A percentile compares a stretch with the other conserved stretches of the same genome.
These are phyloP conservation scores for Tetranychus urticae DNA, from an alignment of 1,140 invertebrate genomes.

Conservation along the genomic window DNA sequence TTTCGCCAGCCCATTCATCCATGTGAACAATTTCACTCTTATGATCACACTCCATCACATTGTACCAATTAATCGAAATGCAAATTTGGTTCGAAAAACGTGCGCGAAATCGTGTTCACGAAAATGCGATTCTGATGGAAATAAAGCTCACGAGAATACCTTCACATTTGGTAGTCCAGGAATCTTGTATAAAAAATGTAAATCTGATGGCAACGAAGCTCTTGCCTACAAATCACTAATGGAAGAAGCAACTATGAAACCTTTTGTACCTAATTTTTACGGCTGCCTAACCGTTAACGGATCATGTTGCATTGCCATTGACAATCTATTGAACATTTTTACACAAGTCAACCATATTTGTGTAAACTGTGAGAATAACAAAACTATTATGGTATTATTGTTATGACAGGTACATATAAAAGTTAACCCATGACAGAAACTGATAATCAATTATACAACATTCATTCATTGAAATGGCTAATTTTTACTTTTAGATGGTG, in stretches of 20 bases:
- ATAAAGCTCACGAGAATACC: constrained; percentile 49
- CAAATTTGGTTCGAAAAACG: no score
- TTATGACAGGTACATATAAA: no score
- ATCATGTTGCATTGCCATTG: constrained; percentile 60
- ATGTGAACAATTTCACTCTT: no score
- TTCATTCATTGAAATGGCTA: no score
- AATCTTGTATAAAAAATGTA: constrained; percentile 75
- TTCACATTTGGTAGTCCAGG: constrained; percentile 77
- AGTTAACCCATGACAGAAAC: no score
- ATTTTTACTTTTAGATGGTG: no score
- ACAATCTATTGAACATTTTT: constrained; percentile 73
- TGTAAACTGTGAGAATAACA: not conserved
- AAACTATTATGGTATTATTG: not conserved
- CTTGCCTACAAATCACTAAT: constrained; percentile 55
- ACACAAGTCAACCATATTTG: constrained; percentile 17
- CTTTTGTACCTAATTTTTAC: constrained; percentile 78
- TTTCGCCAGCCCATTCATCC: no score
- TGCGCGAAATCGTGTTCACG: no score
- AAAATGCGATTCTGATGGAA: no score
- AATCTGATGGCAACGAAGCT: constrained; percentile 27
- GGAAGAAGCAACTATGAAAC: constrained; percentile 41
- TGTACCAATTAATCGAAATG: no score
- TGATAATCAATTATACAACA: no score
- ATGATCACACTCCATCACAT: no score
- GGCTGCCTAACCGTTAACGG: constrained; percentile 49